These are phyloP conservation scores for Chrysemys picta DNA, from an alignment of 2,113 vertebrate genomes.

Conservation along the genomic window DNA sequence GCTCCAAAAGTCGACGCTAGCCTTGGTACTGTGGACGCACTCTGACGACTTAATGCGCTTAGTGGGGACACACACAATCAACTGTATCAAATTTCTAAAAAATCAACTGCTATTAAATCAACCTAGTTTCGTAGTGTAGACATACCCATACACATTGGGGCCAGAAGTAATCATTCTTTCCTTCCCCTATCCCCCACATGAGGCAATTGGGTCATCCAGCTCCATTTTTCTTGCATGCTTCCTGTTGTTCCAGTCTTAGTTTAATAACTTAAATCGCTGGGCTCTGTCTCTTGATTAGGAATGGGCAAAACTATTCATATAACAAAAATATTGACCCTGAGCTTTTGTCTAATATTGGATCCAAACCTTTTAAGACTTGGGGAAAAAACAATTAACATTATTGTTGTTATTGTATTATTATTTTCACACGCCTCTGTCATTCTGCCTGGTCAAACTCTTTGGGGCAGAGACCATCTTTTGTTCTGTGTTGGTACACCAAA, in stretches of 20 bases:
- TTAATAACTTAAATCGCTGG: neutral
- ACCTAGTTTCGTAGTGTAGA: no score
- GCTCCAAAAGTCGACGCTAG: no score
- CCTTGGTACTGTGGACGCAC: no score
- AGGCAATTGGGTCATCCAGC: neutral
- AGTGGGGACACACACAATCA: no score
- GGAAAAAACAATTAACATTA: neutral
- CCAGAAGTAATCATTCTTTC: neutral
- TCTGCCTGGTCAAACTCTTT: neutral
- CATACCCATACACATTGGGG: neutral
- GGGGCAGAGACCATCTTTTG: neutral
- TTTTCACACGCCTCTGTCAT: neutral
- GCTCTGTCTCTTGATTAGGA: neutral
- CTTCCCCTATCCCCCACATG: neutral
- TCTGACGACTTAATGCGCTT: no score
- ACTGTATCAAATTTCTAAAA: no score
- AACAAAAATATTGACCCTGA: neutral
- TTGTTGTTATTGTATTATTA: neutral
- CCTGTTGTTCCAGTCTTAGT: neutral
- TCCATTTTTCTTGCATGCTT: neutral
- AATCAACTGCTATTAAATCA: no score
- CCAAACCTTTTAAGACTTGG: neutral
- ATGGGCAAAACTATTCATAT: neutral
- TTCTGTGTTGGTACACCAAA: neutral
- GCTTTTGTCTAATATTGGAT: neutral